phyloP scores from a whole-genome alignment of 1,140 invertebrate genomes.

The Copidosoma floridanum region DNA sequence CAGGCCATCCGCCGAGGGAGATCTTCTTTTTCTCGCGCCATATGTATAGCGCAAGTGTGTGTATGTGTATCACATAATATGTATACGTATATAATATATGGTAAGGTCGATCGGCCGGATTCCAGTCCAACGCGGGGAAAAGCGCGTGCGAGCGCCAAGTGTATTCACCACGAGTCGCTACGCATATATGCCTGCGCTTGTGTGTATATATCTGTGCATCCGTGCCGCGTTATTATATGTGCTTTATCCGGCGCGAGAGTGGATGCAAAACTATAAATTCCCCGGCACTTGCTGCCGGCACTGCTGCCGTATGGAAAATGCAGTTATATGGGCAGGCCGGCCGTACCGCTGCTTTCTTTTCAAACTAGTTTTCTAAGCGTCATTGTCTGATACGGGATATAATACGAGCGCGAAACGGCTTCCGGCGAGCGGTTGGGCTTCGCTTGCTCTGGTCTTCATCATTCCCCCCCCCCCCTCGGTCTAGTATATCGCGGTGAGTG shows the following conservation, averaged over 20 bases:
- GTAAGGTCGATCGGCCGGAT: no score
- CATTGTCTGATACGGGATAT: slow-evolving; percentile 4
- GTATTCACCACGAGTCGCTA: not conserved
- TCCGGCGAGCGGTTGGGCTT: no score
- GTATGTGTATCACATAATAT: no score
- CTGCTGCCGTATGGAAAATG: not conserved
- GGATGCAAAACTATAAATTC: not conserved
- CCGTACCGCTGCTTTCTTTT: not conserved
- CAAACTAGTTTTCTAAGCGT: slow-evolving; percentile 4
- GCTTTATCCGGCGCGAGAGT: not conserved
- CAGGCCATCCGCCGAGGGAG: slow-evolving; percentile 15
- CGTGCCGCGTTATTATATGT: no score
- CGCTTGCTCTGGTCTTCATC: no score
- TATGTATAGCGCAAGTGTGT: not conserved
- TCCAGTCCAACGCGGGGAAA: not conserved
- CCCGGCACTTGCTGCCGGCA: not conserved
- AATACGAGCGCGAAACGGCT: no score
- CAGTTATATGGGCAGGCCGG: slow-evolving; percentile 4
- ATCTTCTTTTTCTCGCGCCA: not conserved
- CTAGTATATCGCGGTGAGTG: no score
- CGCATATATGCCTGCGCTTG: not conserved
- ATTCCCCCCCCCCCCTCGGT: no score
- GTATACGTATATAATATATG: no score
- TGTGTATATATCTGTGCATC: no score
- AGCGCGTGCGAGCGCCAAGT: not conserved